A percentile compares a stretch with the other conserved stretches of the same genome.
Evolutionary conservation across 2,797 vertebrate genomes (phyloP).

Genomic region (Megaceryle alcyon): DNA sequence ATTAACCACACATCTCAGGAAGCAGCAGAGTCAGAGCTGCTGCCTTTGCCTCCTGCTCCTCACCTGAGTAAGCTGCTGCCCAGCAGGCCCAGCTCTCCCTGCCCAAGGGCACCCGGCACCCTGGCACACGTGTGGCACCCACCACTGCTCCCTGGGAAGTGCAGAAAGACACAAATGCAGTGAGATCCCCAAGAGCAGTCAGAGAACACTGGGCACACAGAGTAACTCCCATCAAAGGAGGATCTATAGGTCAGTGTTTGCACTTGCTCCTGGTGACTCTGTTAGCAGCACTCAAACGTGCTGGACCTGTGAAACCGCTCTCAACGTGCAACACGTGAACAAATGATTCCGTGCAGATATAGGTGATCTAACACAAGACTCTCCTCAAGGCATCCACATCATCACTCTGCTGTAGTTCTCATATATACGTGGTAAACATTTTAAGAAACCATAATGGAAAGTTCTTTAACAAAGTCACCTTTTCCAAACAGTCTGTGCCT

Average conservation of each 20-base stretch:
- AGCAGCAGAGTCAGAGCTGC: accelerated
- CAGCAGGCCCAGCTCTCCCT: background rate
- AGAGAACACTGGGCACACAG: too few species aligned
- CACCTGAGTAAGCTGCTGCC: accelerated
- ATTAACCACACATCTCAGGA: accelerated
- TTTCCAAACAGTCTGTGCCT: background rate
- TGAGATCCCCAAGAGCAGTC: background rate
- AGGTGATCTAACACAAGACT: background rate
- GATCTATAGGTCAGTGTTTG: background rate
- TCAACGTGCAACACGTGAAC: background rate
- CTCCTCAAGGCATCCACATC: background rate
- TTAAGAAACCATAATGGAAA: background rate
- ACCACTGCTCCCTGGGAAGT: too few species aligned
- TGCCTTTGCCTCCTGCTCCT: accelerated
- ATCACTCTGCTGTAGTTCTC: background rate
- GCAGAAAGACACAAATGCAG: background rate
- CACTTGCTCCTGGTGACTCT: background rate
- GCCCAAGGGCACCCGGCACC: background rate
- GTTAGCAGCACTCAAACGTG: background rate
- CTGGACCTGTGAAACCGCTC: background rate
- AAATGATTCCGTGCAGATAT: background rate
- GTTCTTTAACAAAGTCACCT: background rate
- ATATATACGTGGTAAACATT: background rate
- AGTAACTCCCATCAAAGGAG: background rate
- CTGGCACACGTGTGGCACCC: background rate